Base-by-base conservation (phyloP, 2,797 vertebrate genomes). In the Lepus townsendii region DNA sequence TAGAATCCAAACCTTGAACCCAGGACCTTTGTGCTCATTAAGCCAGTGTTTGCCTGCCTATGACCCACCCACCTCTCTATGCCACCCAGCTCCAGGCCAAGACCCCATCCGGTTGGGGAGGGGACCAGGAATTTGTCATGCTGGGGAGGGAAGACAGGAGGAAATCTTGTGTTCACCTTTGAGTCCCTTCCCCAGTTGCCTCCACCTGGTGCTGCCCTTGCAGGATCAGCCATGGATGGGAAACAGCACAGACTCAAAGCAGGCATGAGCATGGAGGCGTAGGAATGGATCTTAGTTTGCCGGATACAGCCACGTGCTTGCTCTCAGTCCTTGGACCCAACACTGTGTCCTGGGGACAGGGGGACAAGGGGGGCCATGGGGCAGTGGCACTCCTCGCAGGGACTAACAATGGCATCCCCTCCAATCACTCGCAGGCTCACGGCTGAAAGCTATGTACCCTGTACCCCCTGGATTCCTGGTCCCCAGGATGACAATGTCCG, bases 11-110 rank as follows among this genome's bases (percentile, higher is more conserved):
- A 97, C 94, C 96, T 97, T 97, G 96, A 97, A 95, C 97, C 68
- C 69, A 57, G 54, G 96, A 97, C 83, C 96, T 96, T 96, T 96
- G 97, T 65, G 97, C 96, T 76, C 95, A 93, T 93, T 96, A 97
- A 94, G 57, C 93, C 52, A 19, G 52, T 54, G 72, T 91, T 92
- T 83, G 60, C n/a, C 47, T 57, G 35, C 19, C 19, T 66, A 12
- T 12, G 47, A 76, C 62, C 63, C 60, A 93, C 88, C 75, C 66
- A 22, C 54, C 75, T 62, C 27, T 50, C 65, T 11, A 20, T 88
- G 6, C 62, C 47, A 20, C 6, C 63, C 24, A 63, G 26, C 75
- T 87, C 75, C 42, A 66, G 66, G 60, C n/a, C 72, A 65, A 93
- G 95, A 94, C 90, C 95, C 95, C 76, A 32, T 7, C 54, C 5